phyloP scores from a whole-genome alignment of 2,888 invertebrate genomes.

The Drosophila melanosoma region DNA sequence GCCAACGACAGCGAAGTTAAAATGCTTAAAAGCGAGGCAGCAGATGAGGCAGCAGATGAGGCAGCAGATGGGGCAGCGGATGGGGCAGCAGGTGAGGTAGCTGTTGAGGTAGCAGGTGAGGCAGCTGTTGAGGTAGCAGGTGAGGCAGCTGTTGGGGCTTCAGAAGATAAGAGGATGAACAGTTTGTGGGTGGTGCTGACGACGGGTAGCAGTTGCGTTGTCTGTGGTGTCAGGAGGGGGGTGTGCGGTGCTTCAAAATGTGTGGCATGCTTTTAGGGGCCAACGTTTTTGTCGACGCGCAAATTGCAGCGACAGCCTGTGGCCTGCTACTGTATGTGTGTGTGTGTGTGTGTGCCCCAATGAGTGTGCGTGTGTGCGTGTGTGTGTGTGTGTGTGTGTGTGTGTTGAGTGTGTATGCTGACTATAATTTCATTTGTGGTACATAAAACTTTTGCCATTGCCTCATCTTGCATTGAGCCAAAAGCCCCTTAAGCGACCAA shows the following conservation, averaged over 20 bases:
- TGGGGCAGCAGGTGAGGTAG: conserved; percentile 40
- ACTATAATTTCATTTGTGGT: conserved; percentile 80
- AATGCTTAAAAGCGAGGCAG: conserved; percentile 71
- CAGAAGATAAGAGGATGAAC: conserved; percentile 10
- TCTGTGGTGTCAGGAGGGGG: not conserved
- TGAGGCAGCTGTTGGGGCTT: conserved; percentile 10
- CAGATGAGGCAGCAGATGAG: conserved; percentile 1
- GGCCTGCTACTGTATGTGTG: conserved; percentile 51
- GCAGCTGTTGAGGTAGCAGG: not conserved
- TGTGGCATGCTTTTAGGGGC: conserved; percentile 76
- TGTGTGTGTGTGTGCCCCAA: conserved; percentile 17
- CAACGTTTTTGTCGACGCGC: conserved; percentile 64
- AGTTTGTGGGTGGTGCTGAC: not conserved
- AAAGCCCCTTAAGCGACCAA: conserved; percentile 25
- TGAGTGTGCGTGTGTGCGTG: conserved; percentile 24
- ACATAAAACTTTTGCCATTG: conserved; percentile 71
- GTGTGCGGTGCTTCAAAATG: conserved; percentile 37
- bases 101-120: not conserved
- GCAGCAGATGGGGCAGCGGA: not conserved
- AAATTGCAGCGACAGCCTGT: conserved; percentile 74
- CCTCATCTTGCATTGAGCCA: conserved; percentile 60
- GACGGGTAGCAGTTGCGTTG: not conserved
- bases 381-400: conserved; percentile 15
- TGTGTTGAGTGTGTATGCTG: conserved; percentile 32
- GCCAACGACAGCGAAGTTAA: conserved; percentile 49